Evolutionary conservation across 2,888 invertebrate genomes (phyloP).

Genomic region (Clepsis dumicolana): DNA sequence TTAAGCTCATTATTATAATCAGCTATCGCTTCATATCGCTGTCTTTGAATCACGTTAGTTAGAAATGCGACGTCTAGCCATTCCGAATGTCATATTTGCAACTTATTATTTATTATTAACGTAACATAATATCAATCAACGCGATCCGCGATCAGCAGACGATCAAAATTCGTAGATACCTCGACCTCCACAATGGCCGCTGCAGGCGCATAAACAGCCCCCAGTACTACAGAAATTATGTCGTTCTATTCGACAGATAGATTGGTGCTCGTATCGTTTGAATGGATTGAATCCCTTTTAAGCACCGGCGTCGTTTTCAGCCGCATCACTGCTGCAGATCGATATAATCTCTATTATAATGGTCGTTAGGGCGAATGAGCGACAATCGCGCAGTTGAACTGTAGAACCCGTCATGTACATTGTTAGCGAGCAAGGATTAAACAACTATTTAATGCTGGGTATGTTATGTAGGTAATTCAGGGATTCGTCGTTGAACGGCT

Average conservation of each 20-base stretch:
- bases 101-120: too few relatives aligned
- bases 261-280: slow-evolving; percentile 69
- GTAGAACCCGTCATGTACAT: slow-evolving; percentile 61
- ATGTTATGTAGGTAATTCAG: slow-evolving; percentile 83
- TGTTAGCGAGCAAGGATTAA: slow-evolving; percentile 79
- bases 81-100: too few relatives aligned
- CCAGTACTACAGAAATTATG: slow-evolving; percentile 64
- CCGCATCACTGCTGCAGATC: slow-evolving; percentile 56
- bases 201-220: slow-evolving; percentile 55
- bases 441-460: slow-evolving; percentile 72
- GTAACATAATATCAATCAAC: slow-evolving; percentile 8
- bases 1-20: not conserved
- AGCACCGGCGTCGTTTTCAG: slow-evolving; percentile 71
- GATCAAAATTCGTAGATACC: slow-evolving; percentile 47
- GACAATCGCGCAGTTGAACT: slow-evolving; percentile 52
- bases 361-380: slow-evolving; percentile 67
- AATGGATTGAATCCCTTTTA: slow-evolving; percentile 75
- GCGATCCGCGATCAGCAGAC: slow-evolving; percentile 37
- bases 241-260: slow-evolving; percentile 67
- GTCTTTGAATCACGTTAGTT: not conserved
- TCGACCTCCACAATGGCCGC: slow-evolving; percentile 52
- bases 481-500: slow-evolving; percentile 83
- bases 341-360: slow-evolving; percentile 70
- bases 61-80: too few relatives aligned
- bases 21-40: not conserved